Conservation (phyloP, 2,888 invertebrate genomes). For the Timandra comae region DNA sequence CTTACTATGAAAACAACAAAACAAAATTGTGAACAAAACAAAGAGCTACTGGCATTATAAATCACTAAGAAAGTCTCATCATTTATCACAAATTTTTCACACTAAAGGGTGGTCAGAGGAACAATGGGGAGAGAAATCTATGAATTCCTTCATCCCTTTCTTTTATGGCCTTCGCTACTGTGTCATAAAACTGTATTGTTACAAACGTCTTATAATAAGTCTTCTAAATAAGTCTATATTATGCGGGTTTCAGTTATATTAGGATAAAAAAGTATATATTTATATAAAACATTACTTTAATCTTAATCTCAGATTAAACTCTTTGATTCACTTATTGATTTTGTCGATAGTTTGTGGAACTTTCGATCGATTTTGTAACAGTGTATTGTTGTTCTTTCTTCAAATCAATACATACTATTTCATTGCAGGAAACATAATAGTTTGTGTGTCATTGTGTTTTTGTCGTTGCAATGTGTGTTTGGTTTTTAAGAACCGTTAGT, state of each 20-base stretch:
- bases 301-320: too few relatives aligned
- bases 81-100: conserved; percentile 41
- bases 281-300: too few relatives aligned
- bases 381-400: conserved; percentile 20
- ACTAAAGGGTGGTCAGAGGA: conserved; percentile 43
- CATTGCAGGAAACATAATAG: conserved; percentile 58
- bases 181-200: conserved; percentile 54
- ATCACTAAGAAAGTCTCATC: conserved; percentile 40
- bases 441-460: conserved; percentile 67
- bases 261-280: too few relatives aligned
- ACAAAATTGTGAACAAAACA: conserved; percentile 22
- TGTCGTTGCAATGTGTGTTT: conserved; percentile 66
- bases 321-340: too few relatives aligned
- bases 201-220: conserved; percentile 1
- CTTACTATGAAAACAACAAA: conserved; percentile 21
- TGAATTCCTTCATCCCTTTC: conserved; percentile 48
- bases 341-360: conserved; percentile 4
- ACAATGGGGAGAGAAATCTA: conserved; percentile 34
- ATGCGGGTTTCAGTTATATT: too few relatives aligned
- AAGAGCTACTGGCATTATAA: conserved; percentile 44
- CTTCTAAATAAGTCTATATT: too few relatives aligned
- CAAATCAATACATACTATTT: conserved; percentile 35
- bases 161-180: conserved; percentile 54
- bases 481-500: conserved; percentile 62
- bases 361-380: conserved; percentile 4